Evolutionary conservation across 2,888 invertebrate species (phyloP).

Genomic region (Corbicula japonica): DNA sequence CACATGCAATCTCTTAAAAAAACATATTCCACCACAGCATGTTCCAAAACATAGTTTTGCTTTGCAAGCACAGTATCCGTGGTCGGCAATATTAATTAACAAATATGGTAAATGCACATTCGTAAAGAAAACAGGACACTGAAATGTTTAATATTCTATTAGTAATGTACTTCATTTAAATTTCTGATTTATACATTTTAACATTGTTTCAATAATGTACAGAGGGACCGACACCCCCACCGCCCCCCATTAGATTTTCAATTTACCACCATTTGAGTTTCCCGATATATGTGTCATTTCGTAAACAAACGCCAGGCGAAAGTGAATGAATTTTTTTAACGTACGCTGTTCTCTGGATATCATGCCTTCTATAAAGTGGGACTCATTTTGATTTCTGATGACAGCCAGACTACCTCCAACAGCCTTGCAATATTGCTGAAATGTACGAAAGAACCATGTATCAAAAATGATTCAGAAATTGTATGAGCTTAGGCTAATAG

Average conservation of each 20-base stretch:
- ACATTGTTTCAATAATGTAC: too few relatives aligned
- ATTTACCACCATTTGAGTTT: not conserved
- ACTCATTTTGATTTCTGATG: constrained; percentile 26
- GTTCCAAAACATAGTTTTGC: too few relatives aligned
- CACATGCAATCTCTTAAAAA: not conserved
- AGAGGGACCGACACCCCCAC: not conserved
- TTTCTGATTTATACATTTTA: not conserved
- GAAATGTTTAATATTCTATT: not conserved
- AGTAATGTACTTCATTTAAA: not conserved
- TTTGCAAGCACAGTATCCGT: too few relatives aligned
- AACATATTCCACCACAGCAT: not conserved
- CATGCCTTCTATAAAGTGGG: constrained; percentile 28
- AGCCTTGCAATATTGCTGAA: constrained; percentile 44
- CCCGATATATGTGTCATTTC: not conserved
- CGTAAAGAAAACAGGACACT: not conserved
- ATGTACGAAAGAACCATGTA: too few relatives aligned
- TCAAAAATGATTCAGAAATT: too few relatives aligned
- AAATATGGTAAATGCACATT: too few relatives aligned
- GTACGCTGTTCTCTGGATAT: not conserved
- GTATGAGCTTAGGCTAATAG: too few relatives aligned
- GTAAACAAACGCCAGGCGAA: not conserved
- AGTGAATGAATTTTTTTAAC: too few relatives aligned
- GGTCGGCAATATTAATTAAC: too few relatives aligned
- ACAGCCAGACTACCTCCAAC: constrained; percentile 37
- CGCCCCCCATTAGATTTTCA: not conserved